phyloP scores from a whole-genome alignment of 2,888 invertebrate genomes.

The Pristionchus maxplancki region DNA sequence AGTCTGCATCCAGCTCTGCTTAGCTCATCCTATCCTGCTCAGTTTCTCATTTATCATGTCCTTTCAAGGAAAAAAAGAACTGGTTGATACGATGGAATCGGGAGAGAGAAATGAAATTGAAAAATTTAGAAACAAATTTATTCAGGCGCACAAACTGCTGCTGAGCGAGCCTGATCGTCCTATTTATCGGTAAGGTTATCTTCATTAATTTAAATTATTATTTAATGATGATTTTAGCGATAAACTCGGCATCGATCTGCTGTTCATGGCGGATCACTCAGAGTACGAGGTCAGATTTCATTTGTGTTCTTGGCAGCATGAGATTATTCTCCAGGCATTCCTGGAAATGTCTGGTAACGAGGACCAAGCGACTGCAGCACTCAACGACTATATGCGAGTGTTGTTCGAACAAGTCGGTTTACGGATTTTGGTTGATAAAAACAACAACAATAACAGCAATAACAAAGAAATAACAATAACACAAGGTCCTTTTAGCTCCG shows the following conservation, averaged over 20 bases:
- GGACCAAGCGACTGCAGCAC: constrained; percentile 56
- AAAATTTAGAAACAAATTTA: not conserved
- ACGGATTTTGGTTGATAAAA: too few relatives aligned
- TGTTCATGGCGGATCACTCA: constrained; percentile 64
- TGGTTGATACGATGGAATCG: too few relatives aligned
- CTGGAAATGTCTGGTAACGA: constrained; percentile 61
- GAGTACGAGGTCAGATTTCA: constrained; percentile 55
- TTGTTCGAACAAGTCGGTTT: constrained; percentile 65
- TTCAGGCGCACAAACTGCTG: constrained; percentile 17
- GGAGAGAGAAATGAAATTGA: not conserved
- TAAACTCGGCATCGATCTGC: constrained; percentile 56
- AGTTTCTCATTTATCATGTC: not conserved
- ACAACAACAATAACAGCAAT: not conserved
- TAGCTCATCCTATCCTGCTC: not conserved
- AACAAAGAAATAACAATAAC: too few relatives aligned
- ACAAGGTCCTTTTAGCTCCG: constrained; percentile 47
- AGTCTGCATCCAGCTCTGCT: not conserved
- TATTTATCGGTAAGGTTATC: not conserved
- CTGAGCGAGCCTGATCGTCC: constrained; percentile 38
- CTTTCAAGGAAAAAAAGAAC: not conserved
- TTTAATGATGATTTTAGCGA: not conserved
- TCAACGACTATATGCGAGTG: constrained; percentile 63
- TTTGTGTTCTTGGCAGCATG: too few relatives aligned
- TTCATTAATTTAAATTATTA: not conserved
- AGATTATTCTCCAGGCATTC: constrained; percentile 62